These are phyloP conservation scores for Melitaea athalia DNA, from an alignment of 2,888 invertebrate genomes.

Conservation along the genomic window DNA sequence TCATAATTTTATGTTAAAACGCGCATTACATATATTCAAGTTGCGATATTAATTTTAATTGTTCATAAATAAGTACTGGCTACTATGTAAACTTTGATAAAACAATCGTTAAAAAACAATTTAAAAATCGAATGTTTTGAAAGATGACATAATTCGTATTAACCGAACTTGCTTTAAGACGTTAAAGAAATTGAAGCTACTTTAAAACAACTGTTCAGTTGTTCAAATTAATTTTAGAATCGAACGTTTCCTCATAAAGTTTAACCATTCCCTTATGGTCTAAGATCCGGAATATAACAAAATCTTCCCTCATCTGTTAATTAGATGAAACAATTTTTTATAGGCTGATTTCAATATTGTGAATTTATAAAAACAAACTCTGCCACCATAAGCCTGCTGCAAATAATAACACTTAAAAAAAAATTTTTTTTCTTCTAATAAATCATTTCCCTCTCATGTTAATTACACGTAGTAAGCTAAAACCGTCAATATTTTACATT, in stretches of 20 bases:
- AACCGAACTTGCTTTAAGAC: neutral
- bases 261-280: conserved; percentile 24
- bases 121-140: neutral
- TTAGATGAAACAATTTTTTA: too few relatives aligned
- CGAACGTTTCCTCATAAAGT: conserved; percentile 16
- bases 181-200: too few relatives aligned
- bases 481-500: too few relatives aligned
- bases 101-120: neutral
- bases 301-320: too few relatives aligned
- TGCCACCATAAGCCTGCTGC: too few relatives aligned
- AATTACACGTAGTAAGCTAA: too few relatives aligned
- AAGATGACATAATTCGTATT: neutral
- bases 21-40: neutral
- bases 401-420: too few relatives aligned
- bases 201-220: neutral
- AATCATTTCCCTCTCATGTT: too few relatives aligned
- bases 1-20: conserved; percentile 4
- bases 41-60: neutral
- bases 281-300: too few relatives aligned
- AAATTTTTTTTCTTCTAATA: too few relatives aligned
- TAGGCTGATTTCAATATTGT: too few relatives aligned
- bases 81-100: neutral
- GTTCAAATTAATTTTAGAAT: conserved; percentile 1
- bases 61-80: neutral
- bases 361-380: too few relatives aligned